phyloP scores from a whole-genome alignment of 2,113 vertebrate species.

The Scalopus aquaticus region DNA sequence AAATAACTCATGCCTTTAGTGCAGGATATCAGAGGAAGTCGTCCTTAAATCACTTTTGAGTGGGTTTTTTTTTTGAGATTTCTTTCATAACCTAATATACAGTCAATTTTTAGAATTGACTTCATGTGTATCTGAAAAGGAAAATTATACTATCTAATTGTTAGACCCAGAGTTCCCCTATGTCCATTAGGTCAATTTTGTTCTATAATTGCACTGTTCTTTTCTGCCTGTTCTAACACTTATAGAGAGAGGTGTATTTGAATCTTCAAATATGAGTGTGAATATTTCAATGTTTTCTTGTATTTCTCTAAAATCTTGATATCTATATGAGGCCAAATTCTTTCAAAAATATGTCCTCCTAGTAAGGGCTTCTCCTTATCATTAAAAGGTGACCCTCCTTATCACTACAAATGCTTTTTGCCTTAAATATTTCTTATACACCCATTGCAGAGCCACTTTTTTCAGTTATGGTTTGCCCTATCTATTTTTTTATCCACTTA shows the following conservation, averaged over 20 bases:
- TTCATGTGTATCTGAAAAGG: neutral
- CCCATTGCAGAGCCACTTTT: neutral
- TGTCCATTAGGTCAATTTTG: neutral
- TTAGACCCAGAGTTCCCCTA: neutral
- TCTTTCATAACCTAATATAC: neutral
- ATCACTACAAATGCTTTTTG: neutral
- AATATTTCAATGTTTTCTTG: neutral
- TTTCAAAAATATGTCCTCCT: neutral
- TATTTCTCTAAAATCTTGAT: neutral
- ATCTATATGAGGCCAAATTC: neutral
- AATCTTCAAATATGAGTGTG: neutral
- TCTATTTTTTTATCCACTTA: neutral
- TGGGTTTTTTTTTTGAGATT: neutral
- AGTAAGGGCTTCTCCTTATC: neutral
- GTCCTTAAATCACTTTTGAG: neutral
- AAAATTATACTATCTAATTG: neutral
- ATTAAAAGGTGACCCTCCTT: neutral
- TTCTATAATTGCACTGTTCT: neutral
- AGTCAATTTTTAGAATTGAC: neutral
- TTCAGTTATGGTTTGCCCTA: neutral
- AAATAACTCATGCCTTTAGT: neutral
- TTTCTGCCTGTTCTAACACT: neutral
- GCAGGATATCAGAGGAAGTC: neutral
- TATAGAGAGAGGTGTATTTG: neutral
- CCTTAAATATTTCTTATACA: neutral